phyloP scores from a whole-genome alignment of 2,888 invertebrate species.

The Oxycera nigricornis region DNA sequence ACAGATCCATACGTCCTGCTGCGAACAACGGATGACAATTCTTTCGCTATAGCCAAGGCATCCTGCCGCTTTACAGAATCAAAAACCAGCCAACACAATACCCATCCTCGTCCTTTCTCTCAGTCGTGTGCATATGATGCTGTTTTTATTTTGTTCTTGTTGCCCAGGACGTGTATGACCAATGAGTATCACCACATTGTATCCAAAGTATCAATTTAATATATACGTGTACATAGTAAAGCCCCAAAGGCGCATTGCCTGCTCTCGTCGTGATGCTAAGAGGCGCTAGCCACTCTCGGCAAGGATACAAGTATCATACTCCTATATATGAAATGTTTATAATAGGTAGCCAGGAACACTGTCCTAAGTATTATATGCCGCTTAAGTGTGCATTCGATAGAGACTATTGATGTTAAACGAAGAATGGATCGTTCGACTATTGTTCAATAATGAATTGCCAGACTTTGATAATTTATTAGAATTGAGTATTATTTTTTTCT shows the following conservation, averaged over 20 bases:
- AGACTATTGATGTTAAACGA: slow-evolving; percentile 27
- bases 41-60: too few relatives aligned
- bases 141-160: too few relatives aligned
- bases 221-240: background rate
- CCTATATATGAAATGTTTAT: slow-evolving; percentile 17
- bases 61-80: background rate
- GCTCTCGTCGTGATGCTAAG: background rate
- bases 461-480: slow-evolving; percentile 34
- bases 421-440: slow-evolving; percentile 25
- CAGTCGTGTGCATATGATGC: background rate
- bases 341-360: background rate
- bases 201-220: background rate
- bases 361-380: slow-evolving; percentile 11
- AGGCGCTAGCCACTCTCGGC: background rate
- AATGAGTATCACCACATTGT: background rate
- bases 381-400: slow-evolving; percentile 31
- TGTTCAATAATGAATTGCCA: slow-evolving; percentile 34
- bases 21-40: slow-evolving; percentile 23
- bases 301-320: background rate
- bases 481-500: background rate
- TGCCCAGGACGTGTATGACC: background rate
- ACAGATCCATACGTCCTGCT: slow-evolving; percentile 1
- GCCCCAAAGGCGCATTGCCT: background rate
- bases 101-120: background rate
- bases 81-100: background rate